Base-by-base conservation (phyloP, 2,797 vertebrate species). In the Crocodylus rhombifer region DNA sequence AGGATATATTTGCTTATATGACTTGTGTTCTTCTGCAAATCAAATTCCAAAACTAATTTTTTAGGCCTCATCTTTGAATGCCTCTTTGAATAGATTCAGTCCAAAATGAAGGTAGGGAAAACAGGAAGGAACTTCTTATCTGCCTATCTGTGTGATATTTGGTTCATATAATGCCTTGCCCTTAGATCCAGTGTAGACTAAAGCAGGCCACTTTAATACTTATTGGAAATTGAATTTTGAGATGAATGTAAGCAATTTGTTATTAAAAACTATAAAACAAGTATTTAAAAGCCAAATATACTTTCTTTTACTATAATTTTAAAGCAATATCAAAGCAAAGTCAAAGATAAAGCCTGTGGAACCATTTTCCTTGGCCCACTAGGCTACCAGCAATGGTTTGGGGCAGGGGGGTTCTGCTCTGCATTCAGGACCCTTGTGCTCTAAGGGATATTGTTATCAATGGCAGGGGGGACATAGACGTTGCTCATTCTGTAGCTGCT, bases 11-110 rank as follows among this genome's bases (percentile, higher is more conserved):
- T 3, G 14, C 90, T 93, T 55, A 26, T 64, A 42, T 56, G 81
- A 61, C 33, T 36, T 42, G 33, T 21, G 14, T 71, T 30, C 23
- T 36, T 25, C 65, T 94, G 65, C 57, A 94, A 84, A 87, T 88
- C 75, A 78, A 64, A 74, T 87, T 13, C 62, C 11, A 69, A 77
- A 90, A 75, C 15, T 90, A 5, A 5, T 56, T 92, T 67, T 96
- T 71, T 42, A 56, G 65, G 61, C 89, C 84, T 86, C 51, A 5
- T 69, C 5, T 51, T 92, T 92, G 90, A 91, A 61, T 67, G 55
- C 20, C 88, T 25, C 67, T 91, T 92, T 58, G 71, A 62, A 74
- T 88, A 91, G 91, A 86, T 55, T 17, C 74, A 77, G 89, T 83
- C 71, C 91, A 63, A 28, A 20, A 3, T 36, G 30, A 84, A 15